Conservation (phyloP, 2,113 vertebrate species). For the Erythrocercus mccallii region DNA sequence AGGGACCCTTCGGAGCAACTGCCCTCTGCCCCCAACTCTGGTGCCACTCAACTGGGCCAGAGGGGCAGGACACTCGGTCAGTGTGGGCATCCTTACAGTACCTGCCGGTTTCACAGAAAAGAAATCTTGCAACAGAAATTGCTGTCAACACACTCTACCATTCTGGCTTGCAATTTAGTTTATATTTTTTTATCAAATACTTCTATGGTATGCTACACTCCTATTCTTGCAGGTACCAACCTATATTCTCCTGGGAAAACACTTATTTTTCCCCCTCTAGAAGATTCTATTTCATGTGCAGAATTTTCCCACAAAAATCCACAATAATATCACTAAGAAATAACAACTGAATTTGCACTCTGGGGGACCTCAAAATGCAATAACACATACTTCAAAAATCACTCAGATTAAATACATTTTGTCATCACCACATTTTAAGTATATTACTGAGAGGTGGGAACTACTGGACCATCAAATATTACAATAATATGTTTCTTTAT, state of each 20-base stretch:
- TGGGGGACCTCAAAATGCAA: background rate
- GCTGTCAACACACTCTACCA: background rate
- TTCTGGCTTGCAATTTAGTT: background rate
- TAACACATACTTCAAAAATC: background rate
- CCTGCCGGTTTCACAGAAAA: background rate
- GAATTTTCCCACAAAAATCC: background rate
- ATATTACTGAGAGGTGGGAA: background rate
- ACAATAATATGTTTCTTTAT: background rate
- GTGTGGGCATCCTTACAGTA: background rate
- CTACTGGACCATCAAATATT: background rate
- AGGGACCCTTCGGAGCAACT: accelerated
- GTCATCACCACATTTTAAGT: background rate
- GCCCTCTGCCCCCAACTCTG: background rate
- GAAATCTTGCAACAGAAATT: background rate
- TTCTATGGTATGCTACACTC: background rate
- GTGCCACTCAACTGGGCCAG: background rate
- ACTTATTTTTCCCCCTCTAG: accelerated
- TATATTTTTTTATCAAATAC: background rate
- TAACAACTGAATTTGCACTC: background rate
- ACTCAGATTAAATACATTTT: background rate
- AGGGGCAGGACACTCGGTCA: background rate
- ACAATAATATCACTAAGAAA: background rate
- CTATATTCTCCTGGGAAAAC: background rate
- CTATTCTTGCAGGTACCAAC: background rate
- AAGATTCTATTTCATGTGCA: background rate